Percentiles rank a stretch among this genome's conserved stretches.
Evolutionary conservation across 2,888 invertebrate species (phyloP).

Genomic region (Stenoptilia bipunctidactyla): DNA sequence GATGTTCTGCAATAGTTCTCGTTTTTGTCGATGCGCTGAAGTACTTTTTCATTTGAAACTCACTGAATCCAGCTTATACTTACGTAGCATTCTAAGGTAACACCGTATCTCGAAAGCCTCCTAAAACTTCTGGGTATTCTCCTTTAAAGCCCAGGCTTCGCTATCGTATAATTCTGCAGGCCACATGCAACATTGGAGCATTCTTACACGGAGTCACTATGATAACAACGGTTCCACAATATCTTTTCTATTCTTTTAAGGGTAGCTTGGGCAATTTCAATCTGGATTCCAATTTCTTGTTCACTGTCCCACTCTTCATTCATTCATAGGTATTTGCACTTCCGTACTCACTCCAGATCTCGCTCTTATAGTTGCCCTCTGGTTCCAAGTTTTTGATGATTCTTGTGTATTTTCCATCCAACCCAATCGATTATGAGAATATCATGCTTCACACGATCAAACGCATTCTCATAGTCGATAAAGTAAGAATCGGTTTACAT

Average conservation of each 20-base stretch:
- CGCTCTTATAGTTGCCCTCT: neutral
- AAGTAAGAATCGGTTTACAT: slow-evolving; percentile 13
- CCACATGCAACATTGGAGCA: neutral
- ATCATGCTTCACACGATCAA: slow-evolving; percentile 7
- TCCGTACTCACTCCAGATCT: no score
- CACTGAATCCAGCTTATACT: neutral
- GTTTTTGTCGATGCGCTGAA: no score
- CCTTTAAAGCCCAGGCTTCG: neutral
- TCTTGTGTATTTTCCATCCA: slow-evolving; percentile 11
- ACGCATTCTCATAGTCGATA: slow-evolving; percentile 12
- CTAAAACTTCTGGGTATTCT: neutral
- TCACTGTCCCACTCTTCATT: no score
- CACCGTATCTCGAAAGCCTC: neutral
- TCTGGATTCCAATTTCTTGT: no score
- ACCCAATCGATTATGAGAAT: slow-evolving; percentile 3
- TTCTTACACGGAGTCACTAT: no score
- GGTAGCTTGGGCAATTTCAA: no score
- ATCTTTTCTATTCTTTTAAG: no score
- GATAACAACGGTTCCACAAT: no score
- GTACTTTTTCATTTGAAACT: no score
- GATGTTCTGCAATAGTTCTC: no score
- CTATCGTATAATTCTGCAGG: neutral
- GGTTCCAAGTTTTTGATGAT: neutral
- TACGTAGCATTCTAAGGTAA: no score
- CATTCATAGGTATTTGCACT: no score